Conservation (phyloP, 2,888 invertebrate species). For the Parnassius apollo region DNA sequence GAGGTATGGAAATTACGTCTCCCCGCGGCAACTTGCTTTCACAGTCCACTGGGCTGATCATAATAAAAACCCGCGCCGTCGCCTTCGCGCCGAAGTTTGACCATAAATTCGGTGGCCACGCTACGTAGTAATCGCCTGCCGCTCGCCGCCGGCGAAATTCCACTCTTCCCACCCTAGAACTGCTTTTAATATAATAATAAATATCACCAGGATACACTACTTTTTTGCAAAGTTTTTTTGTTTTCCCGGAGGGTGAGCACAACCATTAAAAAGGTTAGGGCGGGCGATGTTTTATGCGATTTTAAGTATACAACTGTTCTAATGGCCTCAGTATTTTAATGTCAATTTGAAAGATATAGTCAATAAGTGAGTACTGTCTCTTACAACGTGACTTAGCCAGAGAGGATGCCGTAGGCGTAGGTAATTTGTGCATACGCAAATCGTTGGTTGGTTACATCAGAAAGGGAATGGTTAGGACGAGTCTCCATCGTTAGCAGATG, state of each 20-base stretch:
- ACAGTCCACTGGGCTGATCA: constrained; percentile 82
- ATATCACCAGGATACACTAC: constrained; percentile 72
- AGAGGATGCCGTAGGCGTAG: no score
- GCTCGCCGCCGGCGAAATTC: constrained; percentile 66
- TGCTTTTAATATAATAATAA: constrained; percentile 78
- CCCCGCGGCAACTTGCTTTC: constrained; percentile 79
- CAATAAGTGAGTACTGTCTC: neutral
- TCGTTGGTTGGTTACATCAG: no score
- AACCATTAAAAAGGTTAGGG: constrained; percentile 77
- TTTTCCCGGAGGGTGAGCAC: constrained; percentile 68
- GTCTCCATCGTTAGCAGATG: no score
- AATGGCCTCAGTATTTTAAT: constrained; percentile 66
- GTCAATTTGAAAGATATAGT: constrained; percentile 43
- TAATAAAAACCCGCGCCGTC: constrained; percentile 82
- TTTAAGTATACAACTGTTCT: constrained; percentile 76
- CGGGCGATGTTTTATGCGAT: constrained; percentile 75
- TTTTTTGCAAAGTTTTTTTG: constrained; percentile 70
- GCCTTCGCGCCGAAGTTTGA: constrained; percentile 78
- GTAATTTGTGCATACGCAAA: no score
- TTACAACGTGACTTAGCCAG: no score
- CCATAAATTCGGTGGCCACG: constrained; percentile 79
- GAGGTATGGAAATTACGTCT: constrained; percentile 78
- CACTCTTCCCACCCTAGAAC: constrained; percentile 59
- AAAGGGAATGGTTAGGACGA: no score
- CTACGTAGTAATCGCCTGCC: constrained; percentile 58